phyloP scores from a whole-genome alignment of 2,888 invertebrate genomes.

The Tethea ocularis region DNA sequence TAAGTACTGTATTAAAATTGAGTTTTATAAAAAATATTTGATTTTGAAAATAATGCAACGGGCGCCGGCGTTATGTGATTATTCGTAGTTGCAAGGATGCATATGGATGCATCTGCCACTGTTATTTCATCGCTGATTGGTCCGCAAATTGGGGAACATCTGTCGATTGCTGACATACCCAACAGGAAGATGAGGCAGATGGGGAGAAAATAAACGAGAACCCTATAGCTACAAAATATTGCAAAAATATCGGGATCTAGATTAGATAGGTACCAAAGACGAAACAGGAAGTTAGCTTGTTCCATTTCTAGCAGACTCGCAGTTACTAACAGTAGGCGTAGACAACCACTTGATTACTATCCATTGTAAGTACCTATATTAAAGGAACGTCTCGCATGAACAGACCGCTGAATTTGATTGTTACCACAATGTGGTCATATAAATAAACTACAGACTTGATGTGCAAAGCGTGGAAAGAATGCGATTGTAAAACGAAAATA shows the following conservation, averaged over 20 bases:
- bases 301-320: neutral
- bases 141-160: conserved; percentile 28
- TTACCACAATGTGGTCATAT: conserved; percentile 27
- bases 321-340: neutral
- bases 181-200: conserved; percentile 23
- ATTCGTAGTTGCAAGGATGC: neutral
- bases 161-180: conserved; percentile 31
- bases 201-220: conserved; percentile 8
- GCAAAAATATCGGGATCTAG: neutral
- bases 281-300: neutral
- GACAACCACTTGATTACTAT: neutral
- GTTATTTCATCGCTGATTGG: conserved; percentile 27
- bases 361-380: conserved; percentile 17
- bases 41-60: neutral
- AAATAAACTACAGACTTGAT: conserved; percentile 24
- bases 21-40: neutral
- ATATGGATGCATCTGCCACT: conserved; percentile 27
- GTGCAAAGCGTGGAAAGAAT: conserved; percentile 40
- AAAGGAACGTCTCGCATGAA: conserved; percentile 25
- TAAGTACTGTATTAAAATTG: neutral
- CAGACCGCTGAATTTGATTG: conserved; percentile 27
- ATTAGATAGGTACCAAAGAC: neutral
- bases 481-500: conserved; percentile 41
- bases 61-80: no score
- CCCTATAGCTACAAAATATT: no score